Conservation (phyloP, 2,113 vertebrate species). For the Apteryx mantelli region DNA sequence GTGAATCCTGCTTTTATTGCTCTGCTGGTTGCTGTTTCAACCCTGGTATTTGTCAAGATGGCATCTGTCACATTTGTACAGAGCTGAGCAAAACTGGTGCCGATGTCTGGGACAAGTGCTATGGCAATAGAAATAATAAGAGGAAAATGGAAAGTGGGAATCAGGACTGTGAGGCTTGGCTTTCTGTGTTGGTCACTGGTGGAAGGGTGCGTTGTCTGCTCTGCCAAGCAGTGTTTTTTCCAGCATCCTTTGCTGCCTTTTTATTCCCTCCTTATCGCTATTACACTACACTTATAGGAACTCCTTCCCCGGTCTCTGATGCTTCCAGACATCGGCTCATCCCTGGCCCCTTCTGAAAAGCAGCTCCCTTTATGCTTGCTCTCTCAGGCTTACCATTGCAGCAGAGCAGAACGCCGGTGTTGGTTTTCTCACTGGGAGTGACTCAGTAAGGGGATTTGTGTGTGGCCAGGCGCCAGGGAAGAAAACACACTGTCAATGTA, state of each 20-base stretch:
- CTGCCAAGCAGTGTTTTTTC: slow-evolving; percentile 28
- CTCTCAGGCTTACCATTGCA: slow-evolving; percentile 46
- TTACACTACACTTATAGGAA: neutral
- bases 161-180: neutral
- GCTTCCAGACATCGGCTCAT: slow-evolving; percentile 9
- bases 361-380: slow-evolving; percentile 55
- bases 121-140: neutral
- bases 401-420: slow-evolving; percentile 56
- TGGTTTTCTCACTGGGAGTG: slow-evolving; percentile 68
- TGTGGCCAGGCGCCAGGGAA: neutral
- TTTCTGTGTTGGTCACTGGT: neutral
- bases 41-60: neutral
- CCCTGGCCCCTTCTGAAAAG: neutral
- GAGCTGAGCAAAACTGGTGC: neutral
- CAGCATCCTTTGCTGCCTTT: neutral
- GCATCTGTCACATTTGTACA: neutral
- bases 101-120: neutral
- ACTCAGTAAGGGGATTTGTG: slow-evolving; percentile 52
- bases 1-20: slow-evolving; percentile 39
- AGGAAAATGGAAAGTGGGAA: neutral
- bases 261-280: neutral
- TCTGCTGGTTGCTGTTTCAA: slow-evolving; percentile 19
- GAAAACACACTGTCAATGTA: slow-evolving; percentile 44
- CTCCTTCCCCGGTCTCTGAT: neutral
- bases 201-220: neutral